Percentiles rank a stretch among this genome's conserved stretches.
Evolutionary conservation across 2,888 invertebrate genomes (phyloP).

Genomic region (Selenia dentaria): DNA sequence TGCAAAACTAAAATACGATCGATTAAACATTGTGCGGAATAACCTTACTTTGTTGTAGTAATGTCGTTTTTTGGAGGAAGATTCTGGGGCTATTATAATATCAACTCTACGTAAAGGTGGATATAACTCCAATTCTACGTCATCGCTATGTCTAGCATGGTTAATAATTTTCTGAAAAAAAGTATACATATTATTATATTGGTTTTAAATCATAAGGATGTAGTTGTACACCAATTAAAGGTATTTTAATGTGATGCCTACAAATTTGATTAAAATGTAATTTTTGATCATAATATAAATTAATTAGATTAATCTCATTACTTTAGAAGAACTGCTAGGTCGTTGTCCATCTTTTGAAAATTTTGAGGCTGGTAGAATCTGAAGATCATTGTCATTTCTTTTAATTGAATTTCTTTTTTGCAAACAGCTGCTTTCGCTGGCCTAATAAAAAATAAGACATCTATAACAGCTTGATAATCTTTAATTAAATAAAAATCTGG

Average conservation of each 20-base stretch:
- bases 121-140: background rate
- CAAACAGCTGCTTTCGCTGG: conserved; percentile 1
- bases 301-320: background rate
- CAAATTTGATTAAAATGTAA: too few species aligned
- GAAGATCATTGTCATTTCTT: background rate
- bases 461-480: too few species aligned
- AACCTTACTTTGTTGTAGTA: background rate
- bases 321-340: background rate
- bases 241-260: too few species aligned
- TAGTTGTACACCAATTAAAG: too few species aligned
- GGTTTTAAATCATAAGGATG: background rate
- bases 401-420: conserved; percentile 3
- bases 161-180: background rate
- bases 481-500: too few species aligned
- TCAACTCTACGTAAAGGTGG: background rate
- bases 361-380: background rate
- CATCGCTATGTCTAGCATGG: background rate
- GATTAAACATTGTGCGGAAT: too few species aligned
- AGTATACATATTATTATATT: too few species aligned
- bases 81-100: conserved; percentile 1
- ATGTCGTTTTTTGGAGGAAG: background rate
- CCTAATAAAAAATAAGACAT: background rate
- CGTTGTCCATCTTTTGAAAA: background rate
- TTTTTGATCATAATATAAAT: too few species aligned
- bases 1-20: too few species aligned